A percentile compares a stretch with the other conserved stretches of the same genome.
Conservation (phyloP, 2,888 invertebrate species). For the Cheilosia urbana region DNA sequence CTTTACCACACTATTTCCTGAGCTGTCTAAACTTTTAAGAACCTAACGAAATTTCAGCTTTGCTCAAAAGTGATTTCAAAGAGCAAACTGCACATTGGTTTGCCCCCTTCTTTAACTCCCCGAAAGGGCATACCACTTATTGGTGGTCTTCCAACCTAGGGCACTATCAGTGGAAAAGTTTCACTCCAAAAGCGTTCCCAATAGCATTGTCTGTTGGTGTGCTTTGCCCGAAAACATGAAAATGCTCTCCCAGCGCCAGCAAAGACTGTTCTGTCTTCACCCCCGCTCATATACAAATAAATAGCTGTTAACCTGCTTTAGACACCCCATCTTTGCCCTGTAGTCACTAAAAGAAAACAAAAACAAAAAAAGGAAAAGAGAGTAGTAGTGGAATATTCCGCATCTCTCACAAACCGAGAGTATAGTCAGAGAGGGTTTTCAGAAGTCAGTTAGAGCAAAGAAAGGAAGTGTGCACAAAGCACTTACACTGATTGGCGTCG, state of each 20-base stretch:
- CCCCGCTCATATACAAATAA: constrained; percentile 26
- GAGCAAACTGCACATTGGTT: constrained; percentile 7
- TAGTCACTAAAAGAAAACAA: constrained; percentile 16
- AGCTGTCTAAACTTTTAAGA: constrained; percentile 5
- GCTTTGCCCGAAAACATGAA: constrained; percentile 55
- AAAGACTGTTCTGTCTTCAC: constrained; percentile 22
- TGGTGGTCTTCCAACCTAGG: constrained; percentile 42
- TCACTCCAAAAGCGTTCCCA: constrained; percentile 35
- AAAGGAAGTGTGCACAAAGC: constrained; percentile 74
- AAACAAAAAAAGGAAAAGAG: constrained; percentile 22
- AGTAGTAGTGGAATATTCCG: constrained; percentile 43
- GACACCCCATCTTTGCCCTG: constrained; percentile 1
- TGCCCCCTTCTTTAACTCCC: constrained; percentile 14
- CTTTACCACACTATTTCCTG: neutral
- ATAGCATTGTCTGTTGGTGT: constrained; percentile 32
- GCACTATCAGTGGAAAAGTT: constrained; percentile 41
- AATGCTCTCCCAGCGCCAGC: constrained; percentile 54
- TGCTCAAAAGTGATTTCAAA: neutral
- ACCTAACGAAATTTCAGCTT: neutral
- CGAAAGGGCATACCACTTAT: constrained; percentile 53
- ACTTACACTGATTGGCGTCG: constrained; percentile 76
- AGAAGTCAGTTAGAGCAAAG: constrained; percentile 69
- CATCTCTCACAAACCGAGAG: constrained; percentile 5
- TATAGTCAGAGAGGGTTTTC: constrained; percentile 22
- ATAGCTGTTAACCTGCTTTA: constrained; percentile 66